phyloP scores from a whole-genome alignment of 2,797 vertebrate genomes.

The Ceyx erithaca region DNA sequence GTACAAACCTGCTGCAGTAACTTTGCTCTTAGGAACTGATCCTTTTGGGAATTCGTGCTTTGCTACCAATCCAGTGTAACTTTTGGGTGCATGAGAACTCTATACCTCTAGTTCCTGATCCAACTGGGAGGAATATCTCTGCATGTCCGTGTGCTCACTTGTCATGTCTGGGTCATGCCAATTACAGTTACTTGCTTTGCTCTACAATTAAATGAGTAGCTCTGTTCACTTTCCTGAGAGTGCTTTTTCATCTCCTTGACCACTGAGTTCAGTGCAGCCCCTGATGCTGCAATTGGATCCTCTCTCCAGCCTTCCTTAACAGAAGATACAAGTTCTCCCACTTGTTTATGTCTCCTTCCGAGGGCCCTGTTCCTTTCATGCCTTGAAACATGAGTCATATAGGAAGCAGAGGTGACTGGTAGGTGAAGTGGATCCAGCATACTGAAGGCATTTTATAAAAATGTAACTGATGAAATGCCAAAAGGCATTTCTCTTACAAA shows the following conservation, averaged over 20 bases:
- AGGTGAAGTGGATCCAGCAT: slow-evolving; percentile 45
- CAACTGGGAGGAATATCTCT: not conserved
- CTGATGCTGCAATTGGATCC: slow-evolving; percentile 7
- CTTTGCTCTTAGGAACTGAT: not conserved
- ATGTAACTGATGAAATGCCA: slow-evolving; percentile 15
- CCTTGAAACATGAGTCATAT: slow-evolving; percentile 59
- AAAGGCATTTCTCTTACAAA: slow-evolving; percentile 30
- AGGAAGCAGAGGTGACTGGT: slow-evolving; percentile 63
- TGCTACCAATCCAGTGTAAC: not conserved
- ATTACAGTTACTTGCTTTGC: not conserved
- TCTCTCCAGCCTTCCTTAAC: slow-evolving; percentile 5
- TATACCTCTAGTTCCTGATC: not conserved
- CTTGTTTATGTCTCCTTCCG: slow-evolving; percentile 40
- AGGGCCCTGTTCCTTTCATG: slow-evolving; percentile 43
- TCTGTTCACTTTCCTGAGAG: not conserved
- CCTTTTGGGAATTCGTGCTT: not conserved
- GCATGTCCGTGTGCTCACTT: not conserved
- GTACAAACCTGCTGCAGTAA: not conserved
- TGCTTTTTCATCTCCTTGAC: not conserved
- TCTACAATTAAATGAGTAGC: not conserved
- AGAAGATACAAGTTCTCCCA: slow-evolving; percentile 32
- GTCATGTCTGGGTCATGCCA: too few species aligned
- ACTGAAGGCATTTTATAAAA: not conserved
- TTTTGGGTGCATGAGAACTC: not conserved
- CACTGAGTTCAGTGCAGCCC: not conserved